These are phyloP conservation scores for Silurus asotus DNA, from an alignment of 2,113 vertebrate species.

Conservation along the genomic window DNA sequence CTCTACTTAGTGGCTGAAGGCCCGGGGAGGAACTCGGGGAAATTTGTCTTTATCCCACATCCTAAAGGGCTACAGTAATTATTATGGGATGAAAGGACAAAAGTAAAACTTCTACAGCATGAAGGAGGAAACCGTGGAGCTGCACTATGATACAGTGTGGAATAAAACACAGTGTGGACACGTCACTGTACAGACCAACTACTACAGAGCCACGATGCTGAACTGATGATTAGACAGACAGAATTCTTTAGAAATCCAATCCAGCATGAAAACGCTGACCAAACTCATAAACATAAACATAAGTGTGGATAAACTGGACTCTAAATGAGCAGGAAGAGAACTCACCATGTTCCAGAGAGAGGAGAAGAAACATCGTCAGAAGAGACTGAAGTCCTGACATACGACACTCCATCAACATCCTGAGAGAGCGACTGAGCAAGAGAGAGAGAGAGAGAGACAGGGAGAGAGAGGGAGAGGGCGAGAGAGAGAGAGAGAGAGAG, in stretches of 20 bases:
- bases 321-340: constrained; percentile 32
- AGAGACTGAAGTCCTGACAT: constrained; percentile 62
- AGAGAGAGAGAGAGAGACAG: not conserved
- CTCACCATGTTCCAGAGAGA: constrained; percentile 70
- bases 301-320: not conserved
- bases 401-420: constrained; percentile 67
- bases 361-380: constrained; percentile 62
- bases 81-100: constrained; percentile 51
- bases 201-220: not conserved
- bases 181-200: not conserved
- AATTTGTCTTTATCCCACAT: constrained; percentile 47
- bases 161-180: not conserved
- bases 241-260: not conserved
- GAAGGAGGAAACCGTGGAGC: not conserved
- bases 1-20: constrained; percentile 38
- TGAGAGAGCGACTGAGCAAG: constrained; percentile 42
- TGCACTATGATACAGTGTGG: not conserved
- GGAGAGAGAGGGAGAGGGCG: no score
- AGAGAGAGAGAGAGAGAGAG: constrained; percentile 26
- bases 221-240: not conserved
- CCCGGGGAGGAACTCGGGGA: constrained; percentile 9
- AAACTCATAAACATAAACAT: not conserved
- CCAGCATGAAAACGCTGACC: not conserved
- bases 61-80: constrained; percentile 54
- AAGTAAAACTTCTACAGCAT: constrained; percentile 21